Conservation (phyloP, 2,888 invertebrate genomes). For the Caenorhabditis plicata region DNA sequence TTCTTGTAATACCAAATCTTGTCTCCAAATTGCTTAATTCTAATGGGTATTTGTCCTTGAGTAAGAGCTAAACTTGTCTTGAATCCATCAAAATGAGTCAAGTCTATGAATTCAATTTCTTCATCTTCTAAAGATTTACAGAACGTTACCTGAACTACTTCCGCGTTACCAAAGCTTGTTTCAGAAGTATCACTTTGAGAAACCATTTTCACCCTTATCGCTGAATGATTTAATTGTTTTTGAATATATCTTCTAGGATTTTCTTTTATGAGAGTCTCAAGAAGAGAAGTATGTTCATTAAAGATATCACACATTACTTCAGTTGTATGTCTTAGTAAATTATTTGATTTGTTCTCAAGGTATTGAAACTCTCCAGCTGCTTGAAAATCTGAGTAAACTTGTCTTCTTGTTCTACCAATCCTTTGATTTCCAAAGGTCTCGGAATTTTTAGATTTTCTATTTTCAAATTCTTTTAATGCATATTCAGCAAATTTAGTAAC, state of each 20-base stretch:
- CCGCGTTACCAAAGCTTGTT: neutral
- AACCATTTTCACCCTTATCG: constrained; percentile 5
- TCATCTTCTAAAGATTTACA: constrained; percentile 15
- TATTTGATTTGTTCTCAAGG: constrained; percentile 35
- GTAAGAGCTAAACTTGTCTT: constrained; percentile 26
- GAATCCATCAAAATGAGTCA: constrained; percentile 25
- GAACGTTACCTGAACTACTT: neutral
- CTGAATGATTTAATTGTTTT: constrained; percentile 13
- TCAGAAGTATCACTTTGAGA: too few relatives aligned
- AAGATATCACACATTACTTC: constrained; percentile 28
- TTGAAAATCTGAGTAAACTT: constrained; percentile 37
- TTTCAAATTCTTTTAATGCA: constrained; percentile 8
- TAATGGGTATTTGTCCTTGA: constrained; percentile 41
- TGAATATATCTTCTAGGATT: constrained; percentile 13
- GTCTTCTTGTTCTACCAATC: constrained; percentile 14
- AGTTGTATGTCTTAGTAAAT: constrained; percentile 29
- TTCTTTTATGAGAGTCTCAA: constrained; percentile 18
- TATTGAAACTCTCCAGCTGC: constrained; percentile 41
- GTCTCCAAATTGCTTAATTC: constrained; percentile 16
- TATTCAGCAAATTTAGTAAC: constrained; percentile 12
- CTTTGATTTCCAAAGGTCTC: neutral
- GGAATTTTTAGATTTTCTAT: constrained; percentile 3
- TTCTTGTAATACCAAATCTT: constrained; percentile 33
- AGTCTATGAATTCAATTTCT: constrained; percentile 17
- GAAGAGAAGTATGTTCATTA: constrained; percentile 18